phyloP scores from a whole-genome alignment of 2,797 vertebrate species.

The Chelidonichthys spinosus region DNA sequence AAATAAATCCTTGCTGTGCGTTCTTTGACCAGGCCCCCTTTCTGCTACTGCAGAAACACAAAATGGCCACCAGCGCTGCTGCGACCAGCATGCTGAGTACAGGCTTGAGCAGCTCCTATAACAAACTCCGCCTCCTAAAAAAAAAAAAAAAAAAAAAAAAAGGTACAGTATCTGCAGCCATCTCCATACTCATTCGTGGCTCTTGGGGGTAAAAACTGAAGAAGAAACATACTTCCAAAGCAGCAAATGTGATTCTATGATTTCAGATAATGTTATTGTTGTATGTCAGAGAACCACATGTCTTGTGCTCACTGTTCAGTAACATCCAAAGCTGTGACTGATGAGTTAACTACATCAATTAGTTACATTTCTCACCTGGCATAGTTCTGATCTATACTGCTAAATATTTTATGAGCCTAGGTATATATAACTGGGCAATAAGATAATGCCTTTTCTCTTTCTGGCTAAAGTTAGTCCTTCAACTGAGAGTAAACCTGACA shows the following conservation, averaged over 20 bases:
- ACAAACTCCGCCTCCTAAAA: conserved; percentile 71
- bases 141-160: background rate
- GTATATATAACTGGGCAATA: conserved; percentile 4
- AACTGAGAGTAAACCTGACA: conserved; percentile 35
- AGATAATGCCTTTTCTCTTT: conserved; percentile 15
- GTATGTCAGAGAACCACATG: too few species aligned
- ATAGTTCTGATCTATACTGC: background rate
- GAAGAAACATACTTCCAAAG: background rate
- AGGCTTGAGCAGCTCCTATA: conserved; percentile 56
- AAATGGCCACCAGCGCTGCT: conserved; percentile 81
- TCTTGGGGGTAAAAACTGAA: conserved; percentile 18
- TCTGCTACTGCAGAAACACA: conserved; percentile 72
- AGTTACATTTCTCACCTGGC: background rate
- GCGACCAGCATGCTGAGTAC: conserved; percentile 71
- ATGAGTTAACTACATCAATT: conserved; percentile 4
- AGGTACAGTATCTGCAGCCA: conserved; percentile 39
- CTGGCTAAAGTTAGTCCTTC: conserved; percentile 3
- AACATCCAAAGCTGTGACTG: conserved; percentile 12
- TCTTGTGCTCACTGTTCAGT: conserved; percentile 23
- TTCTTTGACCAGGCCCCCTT: conserved; percentile 61
- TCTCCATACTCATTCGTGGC: conserved; percentile 31
- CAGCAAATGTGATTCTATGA: background rate
- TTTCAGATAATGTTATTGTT: background rate
- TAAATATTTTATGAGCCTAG: conserved; percentile 18
- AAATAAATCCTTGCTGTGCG: conserved; percentile 29